phyloP scores from a whole-genome alignment of 2,888 invertebrate genomes.

The Trileptium ribeirensis region DNA sequence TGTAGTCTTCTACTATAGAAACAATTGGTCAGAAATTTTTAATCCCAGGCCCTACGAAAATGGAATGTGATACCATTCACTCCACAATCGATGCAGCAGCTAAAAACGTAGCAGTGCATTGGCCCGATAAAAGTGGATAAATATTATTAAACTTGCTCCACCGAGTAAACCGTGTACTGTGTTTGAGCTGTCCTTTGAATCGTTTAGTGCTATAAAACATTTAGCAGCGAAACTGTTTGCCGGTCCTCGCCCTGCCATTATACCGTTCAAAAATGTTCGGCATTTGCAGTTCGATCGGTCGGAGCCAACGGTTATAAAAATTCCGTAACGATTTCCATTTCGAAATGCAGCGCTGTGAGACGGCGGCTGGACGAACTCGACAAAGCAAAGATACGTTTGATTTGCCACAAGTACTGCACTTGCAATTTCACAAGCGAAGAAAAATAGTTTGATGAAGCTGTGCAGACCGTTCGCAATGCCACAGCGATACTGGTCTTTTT shows the following conservation, averaged over 20 bases:
- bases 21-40: slow-evolving; percentile 1
- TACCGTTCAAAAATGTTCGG: background rate
- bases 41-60: slow-evolving; percentile 16
- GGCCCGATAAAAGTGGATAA: background rate
- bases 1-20: background rate
- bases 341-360: background rate
- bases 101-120: background rate
- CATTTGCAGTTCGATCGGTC: background rate
- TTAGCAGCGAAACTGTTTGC: too few species aligned
- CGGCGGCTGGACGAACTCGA: too few species aligned
- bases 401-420: background rate
- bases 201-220: too few species aligned
- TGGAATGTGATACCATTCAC: slow-evolving; percentile 22
- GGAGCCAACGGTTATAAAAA: background rate
- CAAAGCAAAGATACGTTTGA: too few species aligned
- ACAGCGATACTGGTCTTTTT: background rate
- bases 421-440: background rate
- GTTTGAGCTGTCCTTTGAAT: too few species aligned
- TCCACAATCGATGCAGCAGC: background rate
- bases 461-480: background rate
- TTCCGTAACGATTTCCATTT: background rate
- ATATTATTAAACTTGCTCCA: background rate
- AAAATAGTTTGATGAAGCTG: background rate
- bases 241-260: background rate
- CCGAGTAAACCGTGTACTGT: background rate